Percentiles rank a stretch among this genome's conserved stretches.
phyloP scores from a whole-genome alignment of 2,113 vertebrate species.

The Ornithorhynchus anatinus region DNA sequence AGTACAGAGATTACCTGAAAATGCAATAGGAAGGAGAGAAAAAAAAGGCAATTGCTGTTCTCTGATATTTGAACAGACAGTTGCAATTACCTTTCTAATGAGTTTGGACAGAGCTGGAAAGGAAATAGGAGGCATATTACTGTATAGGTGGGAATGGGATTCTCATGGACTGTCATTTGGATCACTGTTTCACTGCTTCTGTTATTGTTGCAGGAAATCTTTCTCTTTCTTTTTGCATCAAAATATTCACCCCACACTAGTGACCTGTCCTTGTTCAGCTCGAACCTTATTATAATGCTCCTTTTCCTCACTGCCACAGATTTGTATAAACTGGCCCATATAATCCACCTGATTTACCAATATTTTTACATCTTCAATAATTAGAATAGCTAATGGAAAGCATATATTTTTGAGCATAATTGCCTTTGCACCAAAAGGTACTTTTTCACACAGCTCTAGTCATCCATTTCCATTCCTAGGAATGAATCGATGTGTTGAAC shows the following conservation, averaged over 20 bases:
- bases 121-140: not conserved
- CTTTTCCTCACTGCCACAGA: not conserved
- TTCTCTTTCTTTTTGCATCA: constrained; percentile 20
- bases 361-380: not conserved
- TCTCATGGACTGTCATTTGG: constrained; percentile 1
- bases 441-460: not conserved
- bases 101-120: constrained; percentile 15
- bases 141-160: not conserved
- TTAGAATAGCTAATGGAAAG: not conserved
- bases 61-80: constrained; percentile 30
- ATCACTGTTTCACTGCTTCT: constrained; percentile 9
- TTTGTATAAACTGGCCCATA: not conserved
- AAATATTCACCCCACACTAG: not conserved
- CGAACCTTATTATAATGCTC: constrained; percentile 18
- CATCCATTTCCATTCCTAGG: not conserved
- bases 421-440: not conserved
- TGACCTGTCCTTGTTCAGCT: not conserved
- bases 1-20: not conserved
- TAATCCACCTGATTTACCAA: not conserved
- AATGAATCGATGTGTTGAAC: not conserved
- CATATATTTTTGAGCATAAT: not conserved
- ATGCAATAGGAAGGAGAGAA: not conserved
- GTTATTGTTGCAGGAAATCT: not conserved
- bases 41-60: not conserved
- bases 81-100: constrained; percentile 38